Conservation (phyloP, 2,113 vertebrate genomes). For the Origma solitaria region DNA sequence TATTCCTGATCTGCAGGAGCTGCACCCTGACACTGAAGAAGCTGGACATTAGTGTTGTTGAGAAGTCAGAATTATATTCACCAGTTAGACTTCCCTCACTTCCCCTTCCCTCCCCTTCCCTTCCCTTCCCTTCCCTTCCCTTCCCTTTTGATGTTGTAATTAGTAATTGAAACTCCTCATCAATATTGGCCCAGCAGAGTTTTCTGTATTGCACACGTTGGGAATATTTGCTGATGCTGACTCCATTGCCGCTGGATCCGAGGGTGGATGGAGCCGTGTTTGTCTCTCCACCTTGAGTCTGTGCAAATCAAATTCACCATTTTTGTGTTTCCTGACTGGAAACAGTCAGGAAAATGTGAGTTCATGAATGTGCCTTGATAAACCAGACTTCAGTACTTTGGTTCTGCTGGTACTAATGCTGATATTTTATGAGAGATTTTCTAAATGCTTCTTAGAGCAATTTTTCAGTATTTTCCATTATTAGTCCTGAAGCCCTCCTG, state of each 20-base stretch:
- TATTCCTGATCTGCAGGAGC: not conserved
- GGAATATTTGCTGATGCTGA: fast-evolving
- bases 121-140: too few relatives aligned
- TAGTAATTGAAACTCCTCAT: not conserved
- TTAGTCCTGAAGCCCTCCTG: not conserved
- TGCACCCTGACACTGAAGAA: not conserved
- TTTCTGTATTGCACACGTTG: not conserved
- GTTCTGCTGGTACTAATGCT: not conserved
- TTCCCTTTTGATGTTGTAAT: not conserved
- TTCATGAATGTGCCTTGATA: not conserved
- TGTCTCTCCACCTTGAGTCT: not conserved
- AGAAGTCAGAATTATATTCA: not conserved
- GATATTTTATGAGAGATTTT: not conserved
- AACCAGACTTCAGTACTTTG: not conserved
- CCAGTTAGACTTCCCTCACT: not conserved
- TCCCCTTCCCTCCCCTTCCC: too few relatives aligned
- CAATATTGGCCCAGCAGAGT: not conserved
- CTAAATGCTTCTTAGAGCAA: not conserved
- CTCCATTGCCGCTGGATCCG: fast-evolving
- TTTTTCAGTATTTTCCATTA: not conserved
- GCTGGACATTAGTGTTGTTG: not conserved
- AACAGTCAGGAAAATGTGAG: not conserved
- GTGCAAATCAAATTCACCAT: not conserved
- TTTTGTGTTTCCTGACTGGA: not conserved
- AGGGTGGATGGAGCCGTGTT: not conserved